Evolutionary conservation across 2,888 invertebrate genomes (phyloP).

Genomic region (Tenthredo livida): DNA sequence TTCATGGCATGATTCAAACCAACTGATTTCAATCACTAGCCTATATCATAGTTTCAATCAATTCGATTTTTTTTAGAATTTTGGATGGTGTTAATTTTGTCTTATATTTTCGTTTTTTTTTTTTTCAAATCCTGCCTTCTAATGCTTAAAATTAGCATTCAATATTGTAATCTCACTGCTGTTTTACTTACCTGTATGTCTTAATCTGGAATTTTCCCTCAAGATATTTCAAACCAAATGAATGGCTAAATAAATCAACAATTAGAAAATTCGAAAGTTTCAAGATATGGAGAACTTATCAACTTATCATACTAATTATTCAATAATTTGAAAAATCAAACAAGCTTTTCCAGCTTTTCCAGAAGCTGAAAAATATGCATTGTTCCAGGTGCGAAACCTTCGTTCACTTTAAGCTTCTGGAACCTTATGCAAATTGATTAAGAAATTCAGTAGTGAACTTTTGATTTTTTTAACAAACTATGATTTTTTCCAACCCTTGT

Average conservation of each 20-base stretch:
- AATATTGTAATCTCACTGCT: not conserved
- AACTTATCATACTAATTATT: not conserved
- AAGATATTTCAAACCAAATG: not conserved
- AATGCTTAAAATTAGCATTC: not conserved
- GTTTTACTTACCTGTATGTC: not conserved
- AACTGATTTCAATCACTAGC: not conserved
- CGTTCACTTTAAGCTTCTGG: not conserved
- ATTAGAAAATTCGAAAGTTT: not conserved
- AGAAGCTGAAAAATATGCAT: not conserved
- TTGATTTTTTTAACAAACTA: not conserved
- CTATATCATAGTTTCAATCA: no score
- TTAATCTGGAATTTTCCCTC: not conserved
- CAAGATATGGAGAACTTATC: not conserved
- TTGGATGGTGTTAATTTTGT: no score
- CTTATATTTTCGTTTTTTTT: no score
- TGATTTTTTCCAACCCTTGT: not conserved
- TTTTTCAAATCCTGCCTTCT: not conserved
- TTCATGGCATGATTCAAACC: not conserved
- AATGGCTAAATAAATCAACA: not conserved
- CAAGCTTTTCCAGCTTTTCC: not conserved
- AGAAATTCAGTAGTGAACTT: not conserved
- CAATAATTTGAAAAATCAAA: not conserved
- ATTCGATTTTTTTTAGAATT: no score
- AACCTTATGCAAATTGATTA: not conserved
- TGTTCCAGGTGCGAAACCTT: not conserved